Conservation (phyloP, 2,797 vertebrate genomes). For the Cercopithecus mitis region DNA sequence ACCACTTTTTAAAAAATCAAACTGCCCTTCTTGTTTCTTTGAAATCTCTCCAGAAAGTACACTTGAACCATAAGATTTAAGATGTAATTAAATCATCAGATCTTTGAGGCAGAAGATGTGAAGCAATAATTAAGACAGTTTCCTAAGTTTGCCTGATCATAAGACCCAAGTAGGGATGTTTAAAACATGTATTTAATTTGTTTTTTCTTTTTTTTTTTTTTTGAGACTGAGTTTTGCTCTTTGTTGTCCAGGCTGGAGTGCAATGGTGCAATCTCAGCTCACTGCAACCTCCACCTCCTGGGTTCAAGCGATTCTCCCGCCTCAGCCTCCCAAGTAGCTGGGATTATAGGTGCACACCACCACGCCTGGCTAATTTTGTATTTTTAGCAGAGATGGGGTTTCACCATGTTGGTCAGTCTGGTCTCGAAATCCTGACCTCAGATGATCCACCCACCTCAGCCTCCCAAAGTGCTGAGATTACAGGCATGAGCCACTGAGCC, state of each 20-base stretch:
- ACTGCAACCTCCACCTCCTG: neutral
- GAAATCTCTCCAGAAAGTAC: conserved; percentile 48
- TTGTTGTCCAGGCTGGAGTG: neutral
- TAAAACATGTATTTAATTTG: neutral
- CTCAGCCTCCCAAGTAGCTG: neutral
- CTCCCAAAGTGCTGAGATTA: neutral
- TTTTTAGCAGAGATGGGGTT: neutral
- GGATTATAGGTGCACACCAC: neutral
- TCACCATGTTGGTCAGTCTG: neutral
- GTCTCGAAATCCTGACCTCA: neutral
- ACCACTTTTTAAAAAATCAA: conserved; percentile 47
- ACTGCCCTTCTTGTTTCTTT: conserved; percentile 44
- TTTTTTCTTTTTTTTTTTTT: neutral
- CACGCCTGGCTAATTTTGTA: neutral
- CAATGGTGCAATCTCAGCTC: neutral
- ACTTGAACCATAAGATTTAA: conserved; percentile 36
- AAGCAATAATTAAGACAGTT: conserved; percentile 25
- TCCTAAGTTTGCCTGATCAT: neutral
- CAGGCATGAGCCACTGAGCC: neutral
- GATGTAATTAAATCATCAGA: conserved; percentile 57
- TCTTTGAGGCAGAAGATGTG: neutral
- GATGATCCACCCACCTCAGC: neutral
- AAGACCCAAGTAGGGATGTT: neutral
- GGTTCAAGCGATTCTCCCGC: neutral
- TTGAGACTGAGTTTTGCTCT: neutral